Percentiles rank a stretch among this genome's conserved stretches.
phyloP scores from a whole-genome alignment of 2,888 invertebrate species.

The Brachyopa scutellaris region DNA sequence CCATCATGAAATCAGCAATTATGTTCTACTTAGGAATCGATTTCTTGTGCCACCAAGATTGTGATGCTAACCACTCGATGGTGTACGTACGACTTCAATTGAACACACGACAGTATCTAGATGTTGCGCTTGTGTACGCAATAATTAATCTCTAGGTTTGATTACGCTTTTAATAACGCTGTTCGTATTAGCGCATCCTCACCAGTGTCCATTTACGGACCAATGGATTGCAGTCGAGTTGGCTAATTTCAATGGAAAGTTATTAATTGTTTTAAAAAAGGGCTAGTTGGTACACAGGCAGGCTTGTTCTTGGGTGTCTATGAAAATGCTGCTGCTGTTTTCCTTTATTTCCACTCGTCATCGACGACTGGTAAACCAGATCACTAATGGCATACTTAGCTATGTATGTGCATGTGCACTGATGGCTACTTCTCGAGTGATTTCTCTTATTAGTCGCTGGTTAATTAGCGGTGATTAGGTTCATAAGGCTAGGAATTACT shows the following conservation, averaged over 20 bases:
- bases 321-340: not conserved
- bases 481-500: not conserved
- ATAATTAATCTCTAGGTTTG: conserved; percentile 9
- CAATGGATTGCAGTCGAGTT: conserved; percentile 23
- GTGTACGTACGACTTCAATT: not conserved
- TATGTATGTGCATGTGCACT: not conserved
- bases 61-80: conserved; percentile 3
- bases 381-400: conserved; percentile 14
- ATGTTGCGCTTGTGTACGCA: conserved; percentile 8
- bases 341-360: no score
- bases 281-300: not conserved
- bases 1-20: conserved; percentile 28
- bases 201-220: conserved; percentile 13
- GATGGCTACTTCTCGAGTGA: conserved; percentile 21
- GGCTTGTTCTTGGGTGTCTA: conserved; percentile 4
- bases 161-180: not conserved
- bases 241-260: conserved; percentile 50
- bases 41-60: conserved; percentile 28
- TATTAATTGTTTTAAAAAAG: conserved; percentile 35
- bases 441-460: conserved; percentile 13
- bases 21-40: conserved; percentile 42
- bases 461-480: conserved; percentile 15
- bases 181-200: conserved; percentile 1
- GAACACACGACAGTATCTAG: not conserved
- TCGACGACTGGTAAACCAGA: not conserved